Conservation (phyloP, 2,888 invertebrate genomes). For the Odontocolon sp. region DNA sequence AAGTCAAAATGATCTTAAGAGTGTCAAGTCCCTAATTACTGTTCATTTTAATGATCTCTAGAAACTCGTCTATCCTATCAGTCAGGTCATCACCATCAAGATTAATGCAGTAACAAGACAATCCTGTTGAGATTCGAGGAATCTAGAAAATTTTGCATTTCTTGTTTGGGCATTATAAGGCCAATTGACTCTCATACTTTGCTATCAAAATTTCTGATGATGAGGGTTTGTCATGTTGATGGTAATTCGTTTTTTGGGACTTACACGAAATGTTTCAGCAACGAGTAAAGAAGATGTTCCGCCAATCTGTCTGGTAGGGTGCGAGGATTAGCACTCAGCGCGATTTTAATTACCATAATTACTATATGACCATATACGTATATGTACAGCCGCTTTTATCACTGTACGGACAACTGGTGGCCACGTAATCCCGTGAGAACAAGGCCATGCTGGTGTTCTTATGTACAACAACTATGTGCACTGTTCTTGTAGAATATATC, state of each 20-base stretch:
- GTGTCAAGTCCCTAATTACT: not conserved
- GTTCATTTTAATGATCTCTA: constrained; percentile 13
- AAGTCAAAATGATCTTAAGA: not conserved
- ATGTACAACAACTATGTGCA: not conserved
- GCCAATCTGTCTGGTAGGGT: constrained; percentile 4
- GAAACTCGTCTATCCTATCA: not conserved
- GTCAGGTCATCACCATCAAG: no score
- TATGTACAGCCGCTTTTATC: not conserved
- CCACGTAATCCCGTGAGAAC: constrained; percentile 45
- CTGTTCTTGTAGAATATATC: not conserved
- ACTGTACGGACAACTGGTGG: not conserved
- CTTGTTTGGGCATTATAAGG: not conserved
- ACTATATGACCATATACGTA: constrained; percentile 18
- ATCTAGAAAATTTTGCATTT: not conserved
- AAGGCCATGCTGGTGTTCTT: constrained; percentile 22
- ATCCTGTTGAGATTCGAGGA: not conserved
- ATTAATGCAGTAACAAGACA: constrained; percentile 9
- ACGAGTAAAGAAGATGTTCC: constrained; percentile 8
- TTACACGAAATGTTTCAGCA: not conserved
- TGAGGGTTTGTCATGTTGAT: not conserved
- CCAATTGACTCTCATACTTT: not conserved
- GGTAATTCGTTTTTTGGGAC: not conserved
- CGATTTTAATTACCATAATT: constrained; percentile 36
- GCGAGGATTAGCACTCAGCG: constrained; percentile 7
- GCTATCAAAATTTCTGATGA: not conserved